phyloP scores from a whole-genome alignment of 2,797 vertebrate genomes.

The Gadopsis bispinosus region DNA sequence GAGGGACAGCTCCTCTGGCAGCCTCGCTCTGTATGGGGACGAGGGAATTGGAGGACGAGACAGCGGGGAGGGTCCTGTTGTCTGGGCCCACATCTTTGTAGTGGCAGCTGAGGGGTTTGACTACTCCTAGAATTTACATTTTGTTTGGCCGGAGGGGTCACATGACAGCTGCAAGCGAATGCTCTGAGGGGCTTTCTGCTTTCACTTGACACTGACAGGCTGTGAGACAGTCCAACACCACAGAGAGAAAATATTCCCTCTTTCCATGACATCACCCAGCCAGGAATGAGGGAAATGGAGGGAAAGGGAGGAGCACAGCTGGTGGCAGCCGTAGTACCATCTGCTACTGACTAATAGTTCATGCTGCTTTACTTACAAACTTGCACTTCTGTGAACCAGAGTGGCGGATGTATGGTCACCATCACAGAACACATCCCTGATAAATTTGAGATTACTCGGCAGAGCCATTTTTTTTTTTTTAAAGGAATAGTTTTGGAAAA shows the following conservation, averaged over 20 bases:
- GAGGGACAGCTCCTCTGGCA: slow-evolving; percentile 62
- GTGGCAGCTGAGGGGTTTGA: slow-evolving; percentile 84
- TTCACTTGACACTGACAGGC: slow-evolving; percentile 89
- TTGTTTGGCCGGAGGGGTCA: slow-evolving; percentile 85
- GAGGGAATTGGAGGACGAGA: slow-evolving; percentile 52
- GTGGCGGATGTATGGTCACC: slow-evolving; percentile 57
- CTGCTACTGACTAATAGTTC: slow-evolving; percentile 91
- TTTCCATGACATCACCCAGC: slow-evolving; percentile 94
- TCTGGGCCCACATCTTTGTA: slow-evolving; percentile 81
- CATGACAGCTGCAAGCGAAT: slow-evolving; percentile 88
- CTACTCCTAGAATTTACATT: slow-evolving; percentile 82
- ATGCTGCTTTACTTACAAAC: slow-evolving; percentile 88
- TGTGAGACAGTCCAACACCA: slow-evolving; percentile 84
- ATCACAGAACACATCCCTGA: slow-evolving; percentile 53
- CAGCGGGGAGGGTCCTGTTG: slow-evolving; percentile 60
- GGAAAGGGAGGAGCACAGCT: slow-evolving; percentile 89
- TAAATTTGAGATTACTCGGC: slow-evolving; percentile 44
- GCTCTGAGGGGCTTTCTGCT: slow-evolving; percentile 84
- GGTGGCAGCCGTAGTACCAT: slow-evolving; percentile 93
- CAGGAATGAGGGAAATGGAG: slow-evolving; percentile 76
- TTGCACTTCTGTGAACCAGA: slow-evolving; percentile 79
- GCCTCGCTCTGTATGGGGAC: slow-evolving; percentile 51
- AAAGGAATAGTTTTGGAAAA: slow-evolving; percentile 25
- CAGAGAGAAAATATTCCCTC: slow-evolving; percentile 88
- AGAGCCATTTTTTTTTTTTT: slow-evolving; percentile 11